Evolutionary conservation across 2,888 invertebrate species (phyloP), one percentile per base, ranked within the genome.

Genomic region (Ichneumoninae sp.): DNA sequence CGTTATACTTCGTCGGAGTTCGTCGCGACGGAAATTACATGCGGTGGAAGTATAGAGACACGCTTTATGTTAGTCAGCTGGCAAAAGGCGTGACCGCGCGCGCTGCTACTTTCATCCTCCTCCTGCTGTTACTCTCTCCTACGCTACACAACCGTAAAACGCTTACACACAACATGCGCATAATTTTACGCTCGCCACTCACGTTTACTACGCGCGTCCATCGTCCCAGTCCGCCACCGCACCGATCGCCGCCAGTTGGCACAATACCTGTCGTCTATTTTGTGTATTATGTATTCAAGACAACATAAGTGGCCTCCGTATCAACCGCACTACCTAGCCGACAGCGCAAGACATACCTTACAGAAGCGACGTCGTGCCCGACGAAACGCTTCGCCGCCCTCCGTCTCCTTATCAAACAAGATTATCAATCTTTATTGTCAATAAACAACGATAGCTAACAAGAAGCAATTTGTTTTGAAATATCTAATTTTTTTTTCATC

Each of bases 71-170:
- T 79, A 86, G 87, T 87, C 87, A 87, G 87, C 87, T 87, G 87
- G 87, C 87, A 85, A 87, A 87, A 87, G 87, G 87, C 87, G 86
- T 87, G 84, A 86, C 87, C 70, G 80, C 66, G 40, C 26, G 71
- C 16, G 30, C 16, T 16, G 71, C 71, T 68, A 81, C 78, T 80
- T 78, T 85, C 52, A 62, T 62, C 82, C 76, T 84, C 68, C 79
- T 82, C 70, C 82, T 83, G 83, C 79, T 79, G 84, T 72, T 85
- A 74, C 54, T 82, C 79, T 75, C 65, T 83, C 65, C 72, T 65
- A 74, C 62, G 57, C 54, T 52, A 13, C 65, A 81, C 82, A 85
- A 86, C 85, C 80, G 84, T 84, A 84, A 78, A 87, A 83, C 62
- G 50, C 77, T 78, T 36, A 40, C 40, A 72, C 66, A 65, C 77